phyloP scores from a whole-genome alignment of 2,797 vertebrate genomes.

The Myotis myotis region DNA sequence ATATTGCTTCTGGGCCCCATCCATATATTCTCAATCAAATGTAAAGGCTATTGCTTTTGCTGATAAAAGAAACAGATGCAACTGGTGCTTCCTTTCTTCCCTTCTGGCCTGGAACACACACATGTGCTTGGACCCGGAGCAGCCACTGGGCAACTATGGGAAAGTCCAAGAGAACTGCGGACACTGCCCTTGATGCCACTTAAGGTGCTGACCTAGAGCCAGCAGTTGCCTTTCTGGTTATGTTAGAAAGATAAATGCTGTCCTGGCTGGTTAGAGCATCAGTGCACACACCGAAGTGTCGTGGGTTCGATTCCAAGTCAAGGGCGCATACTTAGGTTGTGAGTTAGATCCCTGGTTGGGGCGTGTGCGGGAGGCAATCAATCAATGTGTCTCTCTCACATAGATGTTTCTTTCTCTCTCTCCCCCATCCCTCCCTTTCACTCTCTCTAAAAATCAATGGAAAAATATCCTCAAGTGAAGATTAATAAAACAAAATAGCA shows the following conservation, averaged over 20 bases:
- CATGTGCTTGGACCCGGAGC: not conserved
- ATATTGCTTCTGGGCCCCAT: not conserved
- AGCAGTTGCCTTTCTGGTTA: not conserved
- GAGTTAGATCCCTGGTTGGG: not conserved
- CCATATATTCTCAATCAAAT: not conserved
- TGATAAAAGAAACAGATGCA: not conserved
- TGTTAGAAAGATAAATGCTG: not conserved
- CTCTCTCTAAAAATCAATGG: not conserved
- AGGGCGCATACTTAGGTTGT: not conserved
- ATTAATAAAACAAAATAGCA: not conserved
- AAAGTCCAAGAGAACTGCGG: not conserved
- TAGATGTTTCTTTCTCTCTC: not conserved
- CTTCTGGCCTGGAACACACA: not conserved
- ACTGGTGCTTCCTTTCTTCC: not conserved
- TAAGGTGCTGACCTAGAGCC: not conserved
- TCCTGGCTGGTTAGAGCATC: not conserved
- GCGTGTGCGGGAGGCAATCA: not conserved
- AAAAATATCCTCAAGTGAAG: not conserved
- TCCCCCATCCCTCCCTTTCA: not conserved
- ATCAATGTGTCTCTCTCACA: not conserved
- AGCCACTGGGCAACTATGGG: not conserved
- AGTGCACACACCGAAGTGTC: not conserved
- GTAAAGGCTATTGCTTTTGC: not conserved
- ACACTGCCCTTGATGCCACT: not conserved
- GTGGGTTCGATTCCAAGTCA: not conserved